Conservation (phyloP, 2,888 invertebrate genomes). For the Oxytorus armatus region DNA sequence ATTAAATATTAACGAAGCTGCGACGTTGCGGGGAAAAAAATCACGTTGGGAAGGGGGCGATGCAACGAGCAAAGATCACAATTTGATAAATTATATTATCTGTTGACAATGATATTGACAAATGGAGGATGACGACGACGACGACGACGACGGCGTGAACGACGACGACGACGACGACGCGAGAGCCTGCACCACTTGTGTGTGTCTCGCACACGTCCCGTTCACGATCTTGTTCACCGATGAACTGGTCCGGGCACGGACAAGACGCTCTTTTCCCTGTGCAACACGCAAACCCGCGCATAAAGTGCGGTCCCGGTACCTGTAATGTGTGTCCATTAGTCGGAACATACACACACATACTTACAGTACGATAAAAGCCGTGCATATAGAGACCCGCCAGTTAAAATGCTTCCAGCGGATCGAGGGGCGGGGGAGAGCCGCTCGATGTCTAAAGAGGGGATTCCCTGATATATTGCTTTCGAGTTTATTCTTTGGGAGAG, state of each 20-base stretch:
- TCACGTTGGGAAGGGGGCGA: background rate
- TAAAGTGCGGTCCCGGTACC: constrained; percentile 73
- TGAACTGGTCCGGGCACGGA: constrained; percentile 75
- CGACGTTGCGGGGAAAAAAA: background rate
- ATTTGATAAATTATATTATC: constrained; percentile 1
- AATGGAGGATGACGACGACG: constrained; percentile 22
- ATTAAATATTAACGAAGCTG: constrained; percentile 8
- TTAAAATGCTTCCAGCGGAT: constrained; percentile 33
- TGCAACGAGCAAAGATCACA: constrained; percentile 17
- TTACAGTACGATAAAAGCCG: background rate
- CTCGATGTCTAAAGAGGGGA: constrained; percentile 42
- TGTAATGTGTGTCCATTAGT: constrained; percentile 39
- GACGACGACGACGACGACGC: constrained; percentile 32
- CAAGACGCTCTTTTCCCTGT: constrained; percentile 71
- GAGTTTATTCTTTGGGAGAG: background rate
- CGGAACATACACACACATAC: constrained; percentile 18
- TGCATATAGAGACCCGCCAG: constrained; percentile 18
- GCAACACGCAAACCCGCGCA: constrained; percentile 65
- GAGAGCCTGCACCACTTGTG: constrained; percentile 64
- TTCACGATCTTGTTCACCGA: constrained; percentile 71
- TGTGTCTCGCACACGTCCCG: constrained; percentile 74
- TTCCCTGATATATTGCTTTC: constrained; percentile 45
- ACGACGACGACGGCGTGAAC: constrained; percentile 46
- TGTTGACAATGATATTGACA: constrained; percentile 4
- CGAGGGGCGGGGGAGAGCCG: constrained; percentile 3